Base-by-base conservation (phyloP, 2,888 invertebrate genomes). In the Temnothorax rugatulus region DNA sequence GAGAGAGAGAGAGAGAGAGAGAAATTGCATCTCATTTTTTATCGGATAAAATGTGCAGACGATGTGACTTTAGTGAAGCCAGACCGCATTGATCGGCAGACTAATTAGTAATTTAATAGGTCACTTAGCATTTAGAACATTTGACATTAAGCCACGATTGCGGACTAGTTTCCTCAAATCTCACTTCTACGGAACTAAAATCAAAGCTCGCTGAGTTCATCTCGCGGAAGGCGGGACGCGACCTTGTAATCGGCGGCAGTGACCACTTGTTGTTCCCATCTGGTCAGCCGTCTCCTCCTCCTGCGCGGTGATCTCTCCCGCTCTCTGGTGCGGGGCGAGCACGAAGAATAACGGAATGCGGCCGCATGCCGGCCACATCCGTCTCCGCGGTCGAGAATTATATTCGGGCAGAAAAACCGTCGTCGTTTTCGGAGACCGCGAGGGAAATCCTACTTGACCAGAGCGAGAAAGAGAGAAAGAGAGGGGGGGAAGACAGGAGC, bases 211-310 rank as follows among this genome's bases (percentile, higher is more conserved):
- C 44, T 82, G 66, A 61, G 61, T 38, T 63, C 61, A 61, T 82
- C 82, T 71, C 75, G 66, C 73, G 83, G 59, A 81, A 81, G 59
- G 85, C 75, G 69, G 79, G 54, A 85, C 57, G 71, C 77, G 87
- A 84, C 75, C 81, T 82, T 75, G 75, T 87, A 83, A 87, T 86
- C 84, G 84, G 66, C 77, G 89, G 41, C 77, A 52, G 88, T 89
- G 90, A 85, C 92, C 92, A 93, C 92, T 93, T 93, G 92, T 93
- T 93, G 92, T 92, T 92, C 87, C 68, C 87, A 69, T 84, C 79
- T 69, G 77, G 81, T 83, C 79, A 82, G 76, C 85, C 71, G 74
- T 83, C 84, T 85, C 66, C 87, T 90, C 84, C 79, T 75, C 57
- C 66, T 77, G 68, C 87, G 82, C 84, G 75, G 84, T 86, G 69